phyloP scores from a whole-genome alignment of 2,113 vertebrate genomes.

The Poeciliopsis occidentalis region DNA sequence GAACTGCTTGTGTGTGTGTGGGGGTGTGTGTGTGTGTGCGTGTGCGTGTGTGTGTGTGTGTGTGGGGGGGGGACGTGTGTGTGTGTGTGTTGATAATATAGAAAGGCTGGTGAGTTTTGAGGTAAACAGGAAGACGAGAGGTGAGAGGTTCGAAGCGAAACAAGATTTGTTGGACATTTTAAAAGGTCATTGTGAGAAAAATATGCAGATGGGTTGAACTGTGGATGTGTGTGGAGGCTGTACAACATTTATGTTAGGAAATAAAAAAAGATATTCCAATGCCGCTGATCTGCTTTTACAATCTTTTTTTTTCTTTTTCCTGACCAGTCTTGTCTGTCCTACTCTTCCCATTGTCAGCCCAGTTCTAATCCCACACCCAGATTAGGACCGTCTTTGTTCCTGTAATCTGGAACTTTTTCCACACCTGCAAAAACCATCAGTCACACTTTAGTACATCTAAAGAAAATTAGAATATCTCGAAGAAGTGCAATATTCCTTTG shows the following conservation, averaged over 20 bases:
- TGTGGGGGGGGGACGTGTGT: no score
- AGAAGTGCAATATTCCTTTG: no score
- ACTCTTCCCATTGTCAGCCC: not conserved
- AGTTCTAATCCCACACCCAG: not conserved
- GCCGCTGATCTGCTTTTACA: not conserved
- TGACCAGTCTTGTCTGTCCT: not conserved
- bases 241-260: not conserved
- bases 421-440: conserved; percentile 14
- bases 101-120: not conserved
- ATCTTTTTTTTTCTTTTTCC: not conserved
- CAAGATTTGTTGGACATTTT: conserved; percentile 36
- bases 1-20: no score
- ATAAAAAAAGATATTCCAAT: no score
- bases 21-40: no score
- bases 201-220: conserved; percentile 17
- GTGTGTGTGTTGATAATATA: conserved; percentile 28
- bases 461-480: no score
- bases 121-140: conserved; percentile 18
- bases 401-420: conserved; percentile 3
- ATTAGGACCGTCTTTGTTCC: not conserved
- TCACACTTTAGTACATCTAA: not conserved
- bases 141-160: conserved; percentile 18
- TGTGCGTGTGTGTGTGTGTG: no score
- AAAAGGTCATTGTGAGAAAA: conserved; percentile 47
- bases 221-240: not conserved